A percentile compares a stretch with the other conserved stretches of the same genome.
These are phyloP conservation scores for Jaculus jaculus DNA, from an alignment of 2,113 vertebrate species.

Conservation along the genomic window DNA sequence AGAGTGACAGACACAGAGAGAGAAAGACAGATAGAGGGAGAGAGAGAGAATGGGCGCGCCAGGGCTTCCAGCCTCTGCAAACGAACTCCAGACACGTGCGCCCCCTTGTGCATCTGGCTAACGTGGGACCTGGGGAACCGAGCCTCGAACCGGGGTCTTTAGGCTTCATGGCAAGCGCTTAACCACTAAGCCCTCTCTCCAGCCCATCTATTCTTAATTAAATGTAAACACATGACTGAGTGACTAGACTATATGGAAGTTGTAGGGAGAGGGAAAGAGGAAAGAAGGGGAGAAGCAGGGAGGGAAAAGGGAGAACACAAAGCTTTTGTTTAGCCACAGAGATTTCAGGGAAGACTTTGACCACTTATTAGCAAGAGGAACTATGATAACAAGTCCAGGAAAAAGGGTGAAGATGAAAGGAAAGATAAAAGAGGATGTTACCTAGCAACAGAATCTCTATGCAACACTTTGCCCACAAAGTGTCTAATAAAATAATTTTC, in stretches of 20 bases:
- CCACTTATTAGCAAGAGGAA: not conserved
- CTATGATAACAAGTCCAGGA: conserved; percentile 51
- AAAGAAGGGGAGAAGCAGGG: not conserved
- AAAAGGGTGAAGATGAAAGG: not conserved
- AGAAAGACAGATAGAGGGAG: too few species aligned
- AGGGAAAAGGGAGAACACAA: not conserved
- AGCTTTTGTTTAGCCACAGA: not conserved
- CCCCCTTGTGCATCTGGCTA: too few species aligned
- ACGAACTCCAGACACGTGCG: too few species aligned
- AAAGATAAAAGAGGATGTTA: not conserved
- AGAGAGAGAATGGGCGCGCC: too few species aligned
- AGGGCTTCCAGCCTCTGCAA: too few species aligned
- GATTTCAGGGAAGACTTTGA: conserved; percentile 7
- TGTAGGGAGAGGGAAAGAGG: not conserved
- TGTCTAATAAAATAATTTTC: conserved; percentile 40
- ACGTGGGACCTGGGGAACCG: too few species aligned
- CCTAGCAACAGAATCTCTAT: conserved; percentile 64
- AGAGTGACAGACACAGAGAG: too few species aligned
- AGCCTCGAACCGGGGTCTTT: too few species aligned
- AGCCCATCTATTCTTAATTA: conserved; percentile 12
- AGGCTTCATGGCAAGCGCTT: too few species aligned
- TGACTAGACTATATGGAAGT: not conserved
- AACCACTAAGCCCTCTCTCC: too few species aligned
- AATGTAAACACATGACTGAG: conserved; percentile 22
- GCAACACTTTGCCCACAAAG: conserved; percentile 18